A percentile compares a stretch with the other conserved stretches of the same genome.
Evolutionary conservation across 2,113 vertebrate genomes (phyloP).

Genomic region (Eulemur rufifrons): DNA sequence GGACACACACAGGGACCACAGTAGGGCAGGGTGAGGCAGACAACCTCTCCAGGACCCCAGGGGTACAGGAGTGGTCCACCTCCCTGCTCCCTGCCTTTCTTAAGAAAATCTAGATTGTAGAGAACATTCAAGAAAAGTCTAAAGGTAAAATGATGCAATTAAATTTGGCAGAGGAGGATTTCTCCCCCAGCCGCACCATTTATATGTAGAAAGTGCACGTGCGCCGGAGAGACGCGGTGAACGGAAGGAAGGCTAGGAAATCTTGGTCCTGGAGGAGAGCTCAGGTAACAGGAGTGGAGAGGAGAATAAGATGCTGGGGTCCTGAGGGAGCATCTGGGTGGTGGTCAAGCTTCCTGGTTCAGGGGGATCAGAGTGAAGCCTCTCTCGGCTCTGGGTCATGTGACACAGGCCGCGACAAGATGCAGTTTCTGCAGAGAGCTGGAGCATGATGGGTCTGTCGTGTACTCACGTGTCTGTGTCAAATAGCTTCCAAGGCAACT

Average conservation of each 20-base stretch:
- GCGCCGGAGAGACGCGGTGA: fast-evolving
- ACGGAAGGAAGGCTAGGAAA: background rate
- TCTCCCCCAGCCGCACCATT: fast-evolving
- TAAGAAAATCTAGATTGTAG: background rate
- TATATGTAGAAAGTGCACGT: background rate
- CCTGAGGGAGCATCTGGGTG: background rate
- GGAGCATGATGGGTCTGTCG: background rate
- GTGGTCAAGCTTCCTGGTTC: background rate
- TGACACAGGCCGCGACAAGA: background rate
- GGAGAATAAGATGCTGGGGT: background rate
- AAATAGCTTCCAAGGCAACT: background rate
- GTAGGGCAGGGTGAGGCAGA: background rate
- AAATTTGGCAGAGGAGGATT: background rate
- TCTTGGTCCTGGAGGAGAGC: background rate
- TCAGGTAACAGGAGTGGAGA: background rate
- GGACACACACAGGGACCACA: background rate
- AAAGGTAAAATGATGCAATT: background rate
- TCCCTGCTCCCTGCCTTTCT: background rate
- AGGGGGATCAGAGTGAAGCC: background rate
- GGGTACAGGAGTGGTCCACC: background rate
- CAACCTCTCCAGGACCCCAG: background rate
- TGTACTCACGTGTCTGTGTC: background rate
- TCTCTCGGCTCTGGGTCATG: background rate
- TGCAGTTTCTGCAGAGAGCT: background rate
- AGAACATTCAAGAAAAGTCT: background rate